These are phyloP conservation scores for Alouatta palliata DNA, from an alignment of 2,113 vertebrate genomes.

Conservation along the genomic window DNA sequence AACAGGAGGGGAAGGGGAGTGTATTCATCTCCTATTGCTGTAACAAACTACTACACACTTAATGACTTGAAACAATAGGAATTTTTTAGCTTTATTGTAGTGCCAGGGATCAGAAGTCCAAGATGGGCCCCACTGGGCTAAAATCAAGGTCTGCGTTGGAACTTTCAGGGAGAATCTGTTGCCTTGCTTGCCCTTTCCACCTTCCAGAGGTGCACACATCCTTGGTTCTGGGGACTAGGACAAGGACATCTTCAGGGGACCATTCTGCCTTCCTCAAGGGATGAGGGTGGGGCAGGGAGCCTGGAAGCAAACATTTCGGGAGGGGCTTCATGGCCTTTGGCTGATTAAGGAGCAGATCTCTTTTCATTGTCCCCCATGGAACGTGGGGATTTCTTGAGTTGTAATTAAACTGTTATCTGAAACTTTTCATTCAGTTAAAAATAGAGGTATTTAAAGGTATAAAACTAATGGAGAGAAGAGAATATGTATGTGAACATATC, in stretches of 20 bases:
- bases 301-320: background rate
- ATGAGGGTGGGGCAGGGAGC: background rate
- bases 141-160: background rate
- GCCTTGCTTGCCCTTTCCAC: fast-evolving
- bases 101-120: background rate
- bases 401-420: background rate
- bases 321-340: fast-evolving
- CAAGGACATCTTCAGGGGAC: background rate
- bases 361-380: background rate
- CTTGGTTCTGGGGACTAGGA: background rate
- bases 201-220: fast-evolving
- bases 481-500: background rate
- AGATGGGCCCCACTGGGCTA: background rate
- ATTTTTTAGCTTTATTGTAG: background rate
- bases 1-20: background rate
- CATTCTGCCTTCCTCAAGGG: background rate
- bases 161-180: no score
- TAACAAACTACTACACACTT: background rate
- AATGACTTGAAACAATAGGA: background rate
- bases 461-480: background rate
- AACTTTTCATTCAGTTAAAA: background rate
- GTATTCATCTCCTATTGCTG: background rate
- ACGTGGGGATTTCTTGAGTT: background rate
- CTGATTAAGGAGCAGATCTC: background rate
- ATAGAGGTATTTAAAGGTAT: background rate